phyloP scores from a whole-genome alignment of 2,888 invertebrate species.

The Elegia similella region DNA sequence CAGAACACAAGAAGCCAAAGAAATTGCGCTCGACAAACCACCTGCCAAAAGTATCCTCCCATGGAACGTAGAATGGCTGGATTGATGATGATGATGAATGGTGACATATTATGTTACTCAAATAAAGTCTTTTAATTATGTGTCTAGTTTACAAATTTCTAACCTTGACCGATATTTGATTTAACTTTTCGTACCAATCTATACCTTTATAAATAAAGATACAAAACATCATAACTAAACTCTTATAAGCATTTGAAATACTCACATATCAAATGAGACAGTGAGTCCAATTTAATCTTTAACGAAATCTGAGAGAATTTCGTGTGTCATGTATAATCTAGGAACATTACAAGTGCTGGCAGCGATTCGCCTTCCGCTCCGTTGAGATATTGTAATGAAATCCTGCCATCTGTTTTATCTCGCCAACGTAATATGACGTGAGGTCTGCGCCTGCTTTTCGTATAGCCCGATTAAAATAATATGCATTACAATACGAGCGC shows the following conservation, averaged over 20 bases:
- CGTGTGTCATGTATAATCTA: constrained; percentile 65
- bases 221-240: too few species aligned
- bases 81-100: too few species aligned
- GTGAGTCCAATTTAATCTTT: constrained; percentile 15
- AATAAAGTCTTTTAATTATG: too few species aligned
- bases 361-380: constrained; percentile 65
- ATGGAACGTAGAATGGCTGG: too few species aligned
- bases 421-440: constrained; percentile 62
- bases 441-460: constrained; percentile 55
- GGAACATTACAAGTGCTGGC: constrained; percentile 59
- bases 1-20: too few species aligned
- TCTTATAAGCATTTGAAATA: constrained; percentile 11
- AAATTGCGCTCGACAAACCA: too few species aligned
- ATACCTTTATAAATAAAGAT: too few species aligned
- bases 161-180: too few species aligned
- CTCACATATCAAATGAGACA: constrained; percentile 23
- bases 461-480: constrained; percentile 50
- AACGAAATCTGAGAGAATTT: constrained; percentile 49
- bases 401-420: constrained; percentile 75
- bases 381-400: constrained; percentile 76
- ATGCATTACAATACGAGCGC: constrained; percentile 28
- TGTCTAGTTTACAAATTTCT: too few species aligned
- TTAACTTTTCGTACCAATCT: too few species aligned
- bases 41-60: too few species aligned
- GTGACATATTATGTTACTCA: too few species aligned